These are phyloP conservation scores for Phylloscopus whistleri DNA, from an alignment of 2,113 vertebrate genomes.

Conservation along the genomic window DNA sequence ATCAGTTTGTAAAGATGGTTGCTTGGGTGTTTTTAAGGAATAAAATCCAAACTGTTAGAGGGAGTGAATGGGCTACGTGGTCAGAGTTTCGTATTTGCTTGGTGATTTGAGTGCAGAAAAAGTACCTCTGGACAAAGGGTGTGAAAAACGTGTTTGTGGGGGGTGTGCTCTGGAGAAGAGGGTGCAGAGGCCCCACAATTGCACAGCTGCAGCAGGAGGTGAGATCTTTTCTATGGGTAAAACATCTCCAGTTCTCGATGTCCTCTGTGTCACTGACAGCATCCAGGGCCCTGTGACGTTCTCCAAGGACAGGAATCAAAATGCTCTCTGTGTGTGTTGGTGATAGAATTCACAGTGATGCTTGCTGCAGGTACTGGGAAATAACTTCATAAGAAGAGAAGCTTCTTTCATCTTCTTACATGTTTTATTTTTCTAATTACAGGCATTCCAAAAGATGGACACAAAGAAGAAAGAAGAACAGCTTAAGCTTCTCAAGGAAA, in stretches of 20 bases:
- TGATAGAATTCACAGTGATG: not conserved
- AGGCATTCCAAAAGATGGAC: conserved; percentile 99
- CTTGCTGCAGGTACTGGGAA: not conserved
- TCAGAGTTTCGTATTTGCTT: not conserved
- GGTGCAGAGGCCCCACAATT: not conserved
- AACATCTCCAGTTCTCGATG: fast-evolving
- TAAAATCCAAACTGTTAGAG: not conserved
- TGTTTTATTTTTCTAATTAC: not conserved
- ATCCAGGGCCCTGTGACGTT: not conserved
- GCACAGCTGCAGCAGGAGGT: not conserved
- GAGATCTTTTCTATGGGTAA: not conserved
- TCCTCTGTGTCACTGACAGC: fast-evolving
- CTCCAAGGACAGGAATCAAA: fast-evolving
- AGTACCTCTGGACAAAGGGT: not conserved
- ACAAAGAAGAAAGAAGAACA: conserved; percentile 99
- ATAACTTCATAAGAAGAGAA: not conserved
- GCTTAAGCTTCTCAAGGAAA: conserved; percentile 96
- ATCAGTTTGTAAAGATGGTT: not conserved
- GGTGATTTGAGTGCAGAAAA: not conserved
- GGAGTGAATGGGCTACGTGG: not conserved
- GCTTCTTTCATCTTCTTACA: not conserved
- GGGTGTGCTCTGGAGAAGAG: not conserved
- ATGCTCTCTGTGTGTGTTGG: fast-evolving
- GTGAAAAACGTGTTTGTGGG: not conserved
- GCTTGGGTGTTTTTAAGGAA: not conserved